Evolutionary conservation across 2,113 vertebrate genomes (phyloP), one percentile per base, ranked within the genome.

Genomic region (Chitala chitala): DNA sequence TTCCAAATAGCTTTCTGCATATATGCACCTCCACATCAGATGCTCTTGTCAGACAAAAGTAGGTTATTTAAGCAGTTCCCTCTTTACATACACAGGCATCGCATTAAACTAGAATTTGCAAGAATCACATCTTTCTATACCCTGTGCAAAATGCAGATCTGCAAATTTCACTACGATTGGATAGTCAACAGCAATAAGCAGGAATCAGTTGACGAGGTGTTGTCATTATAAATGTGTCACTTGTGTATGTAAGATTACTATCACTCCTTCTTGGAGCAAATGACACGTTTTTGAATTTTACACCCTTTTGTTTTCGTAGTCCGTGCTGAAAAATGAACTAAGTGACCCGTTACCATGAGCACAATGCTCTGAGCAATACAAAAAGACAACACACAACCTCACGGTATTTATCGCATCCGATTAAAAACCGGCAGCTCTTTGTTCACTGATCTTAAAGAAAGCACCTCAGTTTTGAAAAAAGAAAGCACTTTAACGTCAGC

Each of bases 1-100:
- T 96, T 98, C 94, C 94, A 98, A 98, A 96, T 94, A 96, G 95
- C 96, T 97, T 94, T 96, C 95, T 95, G 94, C 96, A 95, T 92
- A 96, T 95, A 94, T 95, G 95, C 95, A 95, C 95, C 95, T 96
- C 94, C 91, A 91, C 93, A 91, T 93, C 94, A 89, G 93, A 92
- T 93, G 94, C 93, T 87, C 91, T 92, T 96, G 94, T 96, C 94
- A 95, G 94, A 95, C 94, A 94, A 94, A 97, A 95, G 94, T 94
- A 92, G 94, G 94, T 95, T 96, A 95, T 98, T 95, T 94, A 93
- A 95, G 92, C 89, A 86, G 91, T 90, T 93, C 90, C 86, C 88
- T 89, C 90, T 92, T 90, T 91, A 91, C 12, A 55, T 36, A 56
- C 46, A 46, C 29, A 55, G 71, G 38, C 24, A 46, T 74, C 78